Base-by-base conservation (phyloP, 2,888 invertebrate species). In the Gibbula magus region DNA sequence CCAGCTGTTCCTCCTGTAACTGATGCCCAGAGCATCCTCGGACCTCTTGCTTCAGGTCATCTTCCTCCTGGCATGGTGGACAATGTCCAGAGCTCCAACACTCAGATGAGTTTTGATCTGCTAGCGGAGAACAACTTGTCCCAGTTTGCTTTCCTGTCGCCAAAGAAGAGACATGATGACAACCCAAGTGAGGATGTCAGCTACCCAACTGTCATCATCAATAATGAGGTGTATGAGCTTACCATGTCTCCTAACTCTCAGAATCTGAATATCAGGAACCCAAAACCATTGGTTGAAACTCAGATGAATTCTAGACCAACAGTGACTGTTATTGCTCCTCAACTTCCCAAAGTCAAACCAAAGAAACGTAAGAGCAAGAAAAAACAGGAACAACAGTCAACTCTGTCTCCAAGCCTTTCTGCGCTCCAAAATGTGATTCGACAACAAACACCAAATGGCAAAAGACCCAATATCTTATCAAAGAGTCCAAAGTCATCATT, bases 21-120 rank as follows among this genome's bases (percentile, higher is more conserved):
- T 45, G 45, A 45, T 13, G 45, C 45, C 45, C 45, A 45, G 45
- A 45, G 45, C 45, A 45, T 45, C 45, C 13, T 45, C 10, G 45
- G 45, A 45, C 45, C 45, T 45, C 45, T 45, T 45, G 45, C 45
- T 45, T 45, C 45, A 8, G 45, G 45, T 1, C 5, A 45, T 22
- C 61, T 61, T 29, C 35, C 32, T 10, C 16, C 70, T 5, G 32
- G 20, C 70, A 70, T 39, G 3, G 16, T 35, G 1, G 20, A 20
- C 13, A 29, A 22, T 25, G 29, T 61, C 7, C 61, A 29, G 25
- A 29, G n/a, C 29, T 29, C 61, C 29, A 70, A 70, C 39, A 32
- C 70, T 10, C 70, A 70, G 70, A 70, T 70, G 70, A 70, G 70
- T 18, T 70, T 70, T 70, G 70, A 70, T n/a, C 70, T 70, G 20